These are phyloP conservation scores for Philhelius pedissequus DNA, from an alignment of 2,888 invertebrate species.

Conservation along the genomic window DNA sequence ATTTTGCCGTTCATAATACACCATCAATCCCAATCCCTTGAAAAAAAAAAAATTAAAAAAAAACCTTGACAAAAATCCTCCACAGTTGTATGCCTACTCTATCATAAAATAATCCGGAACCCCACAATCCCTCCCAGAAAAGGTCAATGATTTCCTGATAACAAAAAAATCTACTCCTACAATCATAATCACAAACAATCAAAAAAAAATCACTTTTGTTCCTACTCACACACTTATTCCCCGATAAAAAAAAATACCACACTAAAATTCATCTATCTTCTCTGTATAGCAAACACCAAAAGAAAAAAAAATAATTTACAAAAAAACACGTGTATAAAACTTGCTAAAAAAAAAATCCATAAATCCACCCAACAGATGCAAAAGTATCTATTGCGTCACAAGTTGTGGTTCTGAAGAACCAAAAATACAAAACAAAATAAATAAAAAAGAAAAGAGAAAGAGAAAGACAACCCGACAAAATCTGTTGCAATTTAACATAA, in stretches of 20 bases:
- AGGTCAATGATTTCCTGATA: slow-evolving; percentile 66
- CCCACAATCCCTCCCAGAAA: slow-evolving; percentile 23
- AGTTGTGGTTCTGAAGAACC: neutral
- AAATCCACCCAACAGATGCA: slow-evolving; percentile 35
- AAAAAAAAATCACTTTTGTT: neutral
- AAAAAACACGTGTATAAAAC: slow-evolving; percentile 11
- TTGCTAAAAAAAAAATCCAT: slow-evolving; percentile 26
- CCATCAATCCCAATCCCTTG: neutral
- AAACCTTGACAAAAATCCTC: neutral
- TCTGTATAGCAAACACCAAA: neutral
- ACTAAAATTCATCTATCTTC: slow-evolving; percentile 1
- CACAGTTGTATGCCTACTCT: neutral
- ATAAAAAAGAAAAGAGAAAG: neutral
- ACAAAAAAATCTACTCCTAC: slow-evolving; percentile 25
- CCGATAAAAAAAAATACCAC: slow-evolving; percentile 17
- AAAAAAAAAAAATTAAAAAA: too few relatives aligned
- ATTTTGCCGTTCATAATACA: too few relatives aligned
- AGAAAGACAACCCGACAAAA: neutral
- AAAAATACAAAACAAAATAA: neutral
- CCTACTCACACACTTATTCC: neutral
- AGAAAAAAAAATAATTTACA: neutral
- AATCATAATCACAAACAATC: slow-evolving; percentile 5
- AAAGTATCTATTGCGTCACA: slow-evolving; percentile 39
- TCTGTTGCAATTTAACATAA: slow-evolving; percentile 27
- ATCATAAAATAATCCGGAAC: neutral